phyloP scores from a whole-genome alignment of 2,113 vertebrate species.

The Hypomesus transpacificus region DNA sequence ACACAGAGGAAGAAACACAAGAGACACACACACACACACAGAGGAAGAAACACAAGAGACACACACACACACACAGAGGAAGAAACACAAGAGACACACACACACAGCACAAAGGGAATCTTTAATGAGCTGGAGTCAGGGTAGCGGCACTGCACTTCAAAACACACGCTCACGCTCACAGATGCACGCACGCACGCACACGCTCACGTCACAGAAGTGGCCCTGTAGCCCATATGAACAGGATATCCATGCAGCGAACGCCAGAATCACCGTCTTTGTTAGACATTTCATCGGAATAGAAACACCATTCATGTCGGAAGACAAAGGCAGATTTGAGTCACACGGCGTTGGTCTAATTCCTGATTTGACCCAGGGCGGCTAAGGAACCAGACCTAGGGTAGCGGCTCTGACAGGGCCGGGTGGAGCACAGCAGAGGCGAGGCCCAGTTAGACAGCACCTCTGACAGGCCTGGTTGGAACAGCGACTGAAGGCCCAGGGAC shows the following conservation, averaged over 20 bases:
- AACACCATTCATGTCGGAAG: slow-evolving; percentile 55
- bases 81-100: not conserved
- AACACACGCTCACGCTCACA: slow-evolving; percentile 30
- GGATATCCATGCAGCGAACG: slow-evolving; percentile 62
- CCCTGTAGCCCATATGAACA: slow-evolving; percentile 64
- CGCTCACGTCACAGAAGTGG: slow-evolving; percentile 46
- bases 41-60: no score
- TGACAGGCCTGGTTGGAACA: no score
- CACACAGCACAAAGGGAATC: slow-evolving; percentile 47
- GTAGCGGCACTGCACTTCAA: not conserved
- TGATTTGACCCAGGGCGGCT: not conserved
- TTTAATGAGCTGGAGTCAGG: slow-evolving; percentile 49
- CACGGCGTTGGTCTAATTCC: not conserved
- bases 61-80: not conserved
- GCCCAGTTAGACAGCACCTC: no score
- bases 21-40: not conserved
- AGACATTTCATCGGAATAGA: slow-evolving; percentile 56
- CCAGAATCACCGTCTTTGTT: slow-evolving; percentile 59
- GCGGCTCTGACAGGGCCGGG: no score
- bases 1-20: no score
- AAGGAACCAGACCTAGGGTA: not conserved
- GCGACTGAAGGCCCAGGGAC: no score
- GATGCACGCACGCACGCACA: not conserved
- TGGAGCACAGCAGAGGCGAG: no score
- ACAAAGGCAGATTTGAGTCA: slow-evolving; percentile 55